Conservation (phyloP, 2,888 invertebrate genomes). For the Drosophila lacicola region DNA sequence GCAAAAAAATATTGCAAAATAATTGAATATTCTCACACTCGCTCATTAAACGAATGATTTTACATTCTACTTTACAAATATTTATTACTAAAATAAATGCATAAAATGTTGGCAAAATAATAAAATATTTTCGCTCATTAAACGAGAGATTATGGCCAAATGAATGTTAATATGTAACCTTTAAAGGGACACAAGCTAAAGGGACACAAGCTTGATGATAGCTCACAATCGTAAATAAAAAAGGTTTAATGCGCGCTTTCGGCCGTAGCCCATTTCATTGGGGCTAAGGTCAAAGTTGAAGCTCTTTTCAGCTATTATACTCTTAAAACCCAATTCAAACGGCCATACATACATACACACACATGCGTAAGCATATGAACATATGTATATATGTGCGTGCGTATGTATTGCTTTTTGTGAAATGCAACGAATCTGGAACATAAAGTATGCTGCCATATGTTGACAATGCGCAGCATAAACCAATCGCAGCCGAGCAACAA, state of each 20-base stretch:
- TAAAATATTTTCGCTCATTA: background rate
- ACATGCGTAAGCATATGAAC: background rate
- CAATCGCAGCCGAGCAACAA: constrained; percentile 70
- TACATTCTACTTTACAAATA: too few species aligned
- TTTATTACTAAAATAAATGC: too few species aligned
- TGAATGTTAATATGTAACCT: constrained; percentile 1
- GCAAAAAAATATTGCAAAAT: too few species aligned
- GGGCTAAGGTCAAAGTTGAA: constrained; percentile 77
- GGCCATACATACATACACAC: background rate
- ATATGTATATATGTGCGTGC: constrained; percentile 3
- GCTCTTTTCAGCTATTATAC: constrained; percentile 57
- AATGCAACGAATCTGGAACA: constrained; percentile 62
- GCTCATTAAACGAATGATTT: too few species aligned
- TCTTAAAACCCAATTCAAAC: constrained; percentile 31
- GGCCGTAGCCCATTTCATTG: constrained; percentile 50
- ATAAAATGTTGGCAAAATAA: too few species aligned
- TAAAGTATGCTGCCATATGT: constrained; percentile 78
- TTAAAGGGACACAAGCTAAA: constrained; percentile 3
- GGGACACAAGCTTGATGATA: constrained; percentile 3
- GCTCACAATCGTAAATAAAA: constrained; percentile 29
- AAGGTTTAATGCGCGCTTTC: constrained; percentile 35
- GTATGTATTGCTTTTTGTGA: constrained; percentile 36
- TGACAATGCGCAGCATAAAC: constrained; percentile 67
- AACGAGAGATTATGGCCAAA: background rate
- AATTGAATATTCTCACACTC: too few species aligned